These are phyloP conservation scores for Ctenodactylus gundi DNA, from an alignment of 2,113 vertebrate genomes.

Conservation along the genomic window DNA sequence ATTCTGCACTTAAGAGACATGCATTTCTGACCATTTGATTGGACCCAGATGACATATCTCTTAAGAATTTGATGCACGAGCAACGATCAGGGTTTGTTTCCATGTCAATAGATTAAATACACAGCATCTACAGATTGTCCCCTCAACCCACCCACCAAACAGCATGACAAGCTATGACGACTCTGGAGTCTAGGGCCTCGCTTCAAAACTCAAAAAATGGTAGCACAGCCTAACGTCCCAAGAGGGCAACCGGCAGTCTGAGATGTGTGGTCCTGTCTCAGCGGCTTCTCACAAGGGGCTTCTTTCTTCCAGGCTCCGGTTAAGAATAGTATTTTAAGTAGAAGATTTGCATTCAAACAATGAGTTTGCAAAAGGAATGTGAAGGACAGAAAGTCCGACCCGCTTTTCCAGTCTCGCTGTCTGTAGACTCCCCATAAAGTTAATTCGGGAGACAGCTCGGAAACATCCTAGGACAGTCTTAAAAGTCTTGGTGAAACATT, in stretches of 20 bases:
- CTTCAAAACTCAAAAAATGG: neutral
- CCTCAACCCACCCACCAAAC: neutral
- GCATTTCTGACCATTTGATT: neutral
- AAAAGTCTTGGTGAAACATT: slow-evolving; percentile 53
- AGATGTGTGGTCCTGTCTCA: slow-evolving; percentile 47
- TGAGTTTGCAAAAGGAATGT: slow-evolving; percentile 85
- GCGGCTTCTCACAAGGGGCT: slow-evolving; percentile 47
- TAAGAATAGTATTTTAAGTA: slow-evolving; percentile 69
- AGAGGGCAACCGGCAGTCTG: neutral
- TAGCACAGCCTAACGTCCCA: neutral
- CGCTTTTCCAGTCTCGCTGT: slow-evolving; percentile 44
- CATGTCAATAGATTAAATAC: neutral
- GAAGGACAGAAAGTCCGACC: slow-evolving; percentile 74
- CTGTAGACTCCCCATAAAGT: slow-evolving; percentile 75
- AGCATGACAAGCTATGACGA: neutral
- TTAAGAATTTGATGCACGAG: neutral
- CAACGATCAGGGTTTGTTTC: neutral
- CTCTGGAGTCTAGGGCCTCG: slow-evolving; percentile 17
- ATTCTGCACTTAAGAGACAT: slow-evolving; percentile 33
- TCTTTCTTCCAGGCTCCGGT: slow-evolving; percentile 60
- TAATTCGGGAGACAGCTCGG: slow-evolving; percentile 72
- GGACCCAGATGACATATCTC: neutral
- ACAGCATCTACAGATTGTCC: neutral
- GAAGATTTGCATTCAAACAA: slow-evolving; percentile 69
- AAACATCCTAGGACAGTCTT: slow-evolving; percentile 54